Base-by-base conservation (phyloP, 2,797 vertebrate species). In the Lacerta bilineata region DNA sequence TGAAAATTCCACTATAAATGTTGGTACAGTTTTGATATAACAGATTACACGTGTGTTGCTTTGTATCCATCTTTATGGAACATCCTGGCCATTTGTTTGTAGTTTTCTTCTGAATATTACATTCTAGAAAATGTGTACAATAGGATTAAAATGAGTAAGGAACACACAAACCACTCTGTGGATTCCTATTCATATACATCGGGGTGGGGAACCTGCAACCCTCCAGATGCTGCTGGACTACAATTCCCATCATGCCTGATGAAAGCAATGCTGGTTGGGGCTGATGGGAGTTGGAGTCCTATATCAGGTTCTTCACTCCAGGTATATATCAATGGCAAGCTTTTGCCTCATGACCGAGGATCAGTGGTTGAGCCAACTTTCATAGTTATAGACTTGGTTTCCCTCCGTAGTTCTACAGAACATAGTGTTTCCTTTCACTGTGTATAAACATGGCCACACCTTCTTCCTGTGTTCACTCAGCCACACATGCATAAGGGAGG, bases 401-500 rank as follows among this genome's bases (percentile, higher is more conserved):
- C 33, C 41, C 68, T 33, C 79, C 29, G 13, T 46, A 41, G 39
- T 5, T 66, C 59, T 75, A 25, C 5, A 64, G 68, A 81, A 74
- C 17, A 80, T 80, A 46, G 33, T 36, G 27, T 74, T 39, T 74
- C 36, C 50, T n/a, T 55, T 75, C 86, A 46, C n/a, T 75, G 68
- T 41, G 75, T 76, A 75, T 29, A 61, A 85, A 75, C 50, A 29
- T 41, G 75, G 15, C 9, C 55, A 76, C 33, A 77, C 64, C 88
- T 89, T 39, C 84, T 81, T 85, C 71, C 78, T 76, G 33, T 69
- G 69, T 81, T 89, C 39, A 27, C 13, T 36, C 66, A 80, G 74
- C 82, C 50, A 41, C 39, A 18, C 29, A 55, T 29, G 71, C 41
- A 66, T 33, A 10, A 55, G 46, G 50, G 61, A 91, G 91, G 18